Conservation (phyloP, 2,113 vertebrate genomes). For the Dipodomys spectabilis region DNA sequence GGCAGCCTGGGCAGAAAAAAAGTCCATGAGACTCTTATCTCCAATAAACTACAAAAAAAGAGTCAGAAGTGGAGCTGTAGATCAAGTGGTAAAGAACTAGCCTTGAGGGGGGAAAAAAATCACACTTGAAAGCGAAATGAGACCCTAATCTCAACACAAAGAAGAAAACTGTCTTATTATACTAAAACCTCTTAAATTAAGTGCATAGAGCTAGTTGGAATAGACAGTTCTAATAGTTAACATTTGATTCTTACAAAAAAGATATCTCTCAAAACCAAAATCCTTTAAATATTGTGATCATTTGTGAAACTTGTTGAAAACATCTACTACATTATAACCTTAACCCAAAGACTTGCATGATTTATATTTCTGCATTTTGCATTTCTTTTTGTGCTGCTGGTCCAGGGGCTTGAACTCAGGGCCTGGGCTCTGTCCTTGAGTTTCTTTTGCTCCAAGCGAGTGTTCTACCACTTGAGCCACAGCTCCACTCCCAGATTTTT, state of each 20-base stretch:
- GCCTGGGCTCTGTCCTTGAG: too few relatives aligned
- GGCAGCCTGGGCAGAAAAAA: too few relatives aligned
- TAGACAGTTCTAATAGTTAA: conserved; percentile 2
- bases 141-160: conserved; percentile 55
- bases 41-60: too few relatives aligned
- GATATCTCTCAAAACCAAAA: conserved; percentile 35
- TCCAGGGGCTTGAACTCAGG: too few relatives aligned
- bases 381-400: too few relatives aligned
- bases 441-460: too few relatives aligned
- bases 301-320: conserved; percentile 58
- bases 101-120: conserved; percentile 8
- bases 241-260: conserved; percentile 55
- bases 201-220: not conserved
- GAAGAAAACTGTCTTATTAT: conserved; percentile 68
- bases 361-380: not conserved
- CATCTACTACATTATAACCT: not conserved
- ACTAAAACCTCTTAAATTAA: conserved; percentile 61
- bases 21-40: too few relatives aligned
- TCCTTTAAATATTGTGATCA: conserved; percentile 56
- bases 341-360: conserved; percentile 26
- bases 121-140: conserved; percentile 53
- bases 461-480: too few relatives aligned
- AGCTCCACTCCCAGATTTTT: too few relatives aligned
- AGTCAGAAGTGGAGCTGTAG: too few relatives aligned
- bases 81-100: too few relatives aligned